phyloP scores from a whole-genome alignment of 2,888 invertebrate species.

The Galeruca laticollis region DNA sequence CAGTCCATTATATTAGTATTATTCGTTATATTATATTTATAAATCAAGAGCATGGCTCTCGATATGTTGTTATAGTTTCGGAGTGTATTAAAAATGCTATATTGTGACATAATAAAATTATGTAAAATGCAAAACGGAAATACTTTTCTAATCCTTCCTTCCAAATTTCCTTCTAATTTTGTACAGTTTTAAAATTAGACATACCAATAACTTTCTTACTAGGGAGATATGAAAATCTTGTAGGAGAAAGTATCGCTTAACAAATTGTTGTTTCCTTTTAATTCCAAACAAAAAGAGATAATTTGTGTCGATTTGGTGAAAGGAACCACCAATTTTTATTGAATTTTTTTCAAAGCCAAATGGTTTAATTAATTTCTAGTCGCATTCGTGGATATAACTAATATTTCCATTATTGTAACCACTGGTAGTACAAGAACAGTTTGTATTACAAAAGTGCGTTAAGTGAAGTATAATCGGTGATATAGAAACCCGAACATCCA shows the following conservation, averaged over 20 bases:
- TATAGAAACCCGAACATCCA: too few species aligned
- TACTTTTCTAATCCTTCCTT: neutral
- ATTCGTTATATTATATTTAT: constrained; percentile 3
- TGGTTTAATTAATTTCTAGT: too few species aligned
- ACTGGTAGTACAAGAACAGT: too few species aligned
- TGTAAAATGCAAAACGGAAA: neutral
- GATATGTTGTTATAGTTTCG: constrained; percentile 2
- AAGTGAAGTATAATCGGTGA: too few species aligned
- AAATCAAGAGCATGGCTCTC: neutral
- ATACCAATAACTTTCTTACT: neutral
- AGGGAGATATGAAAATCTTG: neutral
- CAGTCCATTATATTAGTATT: constrained; percentile 6
- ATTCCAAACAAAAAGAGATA: too few species aligned
- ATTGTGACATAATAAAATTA: constrained; percentile 13
- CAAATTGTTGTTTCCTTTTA: too few species aligned
- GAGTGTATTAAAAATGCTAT: neutral
- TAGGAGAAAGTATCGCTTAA: neutral
- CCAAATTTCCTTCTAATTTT: neutral
- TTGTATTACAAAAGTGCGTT: too few species aligned
- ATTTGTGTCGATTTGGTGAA: too few species aligned
- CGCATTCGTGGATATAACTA: too few species aligned
- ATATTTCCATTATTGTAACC: too few species aligned
- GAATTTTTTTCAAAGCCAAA: too few species aligned
- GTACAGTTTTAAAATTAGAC: neutral
- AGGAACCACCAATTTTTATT: too few species aligned